Evolutionary conservation across 1,140 invertebrate genomes (phyloP), one percentile per base, ranked within the genome.

Genomic region (Nautilus pompilius): DNA sequence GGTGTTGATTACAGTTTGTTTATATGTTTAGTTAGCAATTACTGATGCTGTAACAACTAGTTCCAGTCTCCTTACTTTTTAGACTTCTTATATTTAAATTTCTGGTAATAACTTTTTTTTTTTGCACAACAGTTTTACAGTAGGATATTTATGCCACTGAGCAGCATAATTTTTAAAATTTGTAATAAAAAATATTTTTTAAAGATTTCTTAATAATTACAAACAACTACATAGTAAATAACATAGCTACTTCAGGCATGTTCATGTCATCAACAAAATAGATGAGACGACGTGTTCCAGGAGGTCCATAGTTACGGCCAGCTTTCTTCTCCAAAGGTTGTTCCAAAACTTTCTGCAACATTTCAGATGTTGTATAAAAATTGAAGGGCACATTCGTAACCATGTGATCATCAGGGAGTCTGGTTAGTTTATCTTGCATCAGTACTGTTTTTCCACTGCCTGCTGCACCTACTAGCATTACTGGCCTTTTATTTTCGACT

Each of bases 251-350:
- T 86, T 96, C 93, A 17, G 95, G 95, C 95, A 98, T 98, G 78
- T 98, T 98, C 89, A 98, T 91, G 75, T 98, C 95, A 79, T 98
- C 96, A 62, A 98, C 90, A 80, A 98, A 98, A 79, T 97, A 98
- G 63, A 98, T 89, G n/a, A 98, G 83, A 0, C 90, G 91, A 81
- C 96, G 96, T 71, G 90, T 95, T 33, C 95, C 94, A 2, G 94
- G 94, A 24, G 96, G 96, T 5, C 94, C 96, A 74, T 91, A 98
- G 84, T 96, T 97, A 70, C 93, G 86, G 3, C 95, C 95, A 45
- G 95, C 95, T 83, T 98, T 98, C 84, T 98, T 98, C 79, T 98
- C 96, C 46, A 98, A 77, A n/a, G 94, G 92, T 80, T 94, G 95
- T 75, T 98, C 96, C 54, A 98, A 80, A 54, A 97, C 90, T 77